Conservation (phyloP, 2,888 invertebrate genomes). For the Drosophila nr. fundita region DNA sequence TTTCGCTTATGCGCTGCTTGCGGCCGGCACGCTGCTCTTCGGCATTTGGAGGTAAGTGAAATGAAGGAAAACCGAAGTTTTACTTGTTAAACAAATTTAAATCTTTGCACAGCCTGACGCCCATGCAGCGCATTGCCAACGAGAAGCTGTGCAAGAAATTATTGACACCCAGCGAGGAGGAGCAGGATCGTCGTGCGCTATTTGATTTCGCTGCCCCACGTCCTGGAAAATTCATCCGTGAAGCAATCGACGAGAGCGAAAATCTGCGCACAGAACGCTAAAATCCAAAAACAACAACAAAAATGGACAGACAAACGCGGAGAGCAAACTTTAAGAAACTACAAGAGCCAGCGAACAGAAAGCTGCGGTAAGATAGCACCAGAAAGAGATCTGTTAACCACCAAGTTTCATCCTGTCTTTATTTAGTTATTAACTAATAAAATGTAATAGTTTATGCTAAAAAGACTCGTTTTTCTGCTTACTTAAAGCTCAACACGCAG, state of each 20-base stretch:
- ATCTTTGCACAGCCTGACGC: slow-evolving; percentile 67
- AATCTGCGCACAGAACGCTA: slow-evolving; percentile 65
- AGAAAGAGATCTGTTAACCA: background rate
- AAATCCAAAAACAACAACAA: background rate
- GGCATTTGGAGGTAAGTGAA: slow-evolving; percentile 75
- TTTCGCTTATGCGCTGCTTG: slow-evolving; percentile 85
- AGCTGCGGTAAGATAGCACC: slow-evolving; percentile 75
- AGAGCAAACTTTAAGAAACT: slow-evolving; percentile 81
- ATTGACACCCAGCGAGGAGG: slow-evolving; percentile 60
- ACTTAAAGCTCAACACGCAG: slow-evolving; percentile 64
- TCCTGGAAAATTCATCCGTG: slow-evolving; percentile 62
- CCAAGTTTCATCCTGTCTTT: background rate
- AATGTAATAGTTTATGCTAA: slow-evolving; percentile 40
- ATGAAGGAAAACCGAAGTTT: background rate
- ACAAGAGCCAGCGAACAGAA: slow-evolving; percentile 61
- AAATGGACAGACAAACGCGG: slow-evolving; percentile 80
- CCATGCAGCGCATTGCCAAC: slow-evolving; percentile 72
- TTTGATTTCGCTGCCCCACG: slow-evolving; percentile 75
- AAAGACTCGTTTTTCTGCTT: slow-evolving; percentile 38
- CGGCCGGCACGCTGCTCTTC: slow-evolving; percentile 80
- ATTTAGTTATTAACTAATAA: slow-evolving; percentile 51
- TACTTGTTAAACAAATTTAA: background rate
- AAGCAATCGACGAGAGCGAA: slow-evolving; percentile 73
- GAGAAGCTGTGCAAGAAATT: slow-evolving; percentile 55
- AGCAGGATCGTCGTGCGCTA: slow-evolving; percentile 71